A percentile compares a stretch with the other conserved stretches of the same genome.
These are phyloP conservation scores for Branchinecta lynchi DNA, from an alignment of 1,140 invertebrate genomes.

Conservation along the genomic window DNA sequence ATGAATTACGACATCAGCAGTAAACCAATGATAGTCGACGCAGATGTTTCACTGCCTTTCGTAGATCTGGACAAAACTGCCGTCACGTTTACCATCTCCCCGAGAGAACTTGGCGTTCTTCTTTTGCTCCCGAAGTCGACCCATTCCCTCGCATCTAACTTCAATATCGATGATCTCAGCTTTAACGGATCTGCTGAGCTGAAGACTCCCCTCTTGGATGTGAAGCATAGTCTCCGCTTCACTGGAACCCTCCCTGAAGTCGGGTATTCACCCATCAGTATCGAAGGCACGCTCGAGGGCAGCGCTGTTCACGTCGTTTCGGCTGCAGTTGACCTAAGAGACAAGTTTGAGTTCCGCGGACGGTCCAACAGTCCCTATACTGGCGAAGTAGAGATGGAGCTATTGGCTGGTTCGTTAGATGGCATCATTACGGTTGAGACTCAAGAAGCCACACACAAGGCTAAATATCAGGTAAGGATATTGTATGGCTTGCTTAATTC, in stretches of 20 bases:
- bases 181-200: constrained; percentile 17
- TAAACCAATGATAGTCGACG: constrained; percentile 4
- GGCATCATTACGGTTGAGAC: not conserved
- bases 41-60: constrained; percentile 17
- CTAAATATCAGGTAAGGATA: not conserved
- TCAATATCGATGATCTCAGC: constrained; percentile 14
- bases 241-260: not conserved
- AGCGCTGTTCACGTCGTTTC: not conserved
- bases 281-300: not conserved
- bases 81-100: constrained; percentile 12
- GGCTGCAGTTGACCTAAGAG: not conserved
- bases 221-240: constrained; percentile 9
- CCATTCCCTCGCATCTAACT: constrained; percentile 12
- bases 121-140: constrained; percentile 5
- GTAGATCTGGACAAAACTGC: constrained; percentile 3
- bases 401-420: not conserved
- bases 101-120: constrained; percentile 7
- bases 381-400: not conserved
- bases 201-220: constrained; percentile 16
- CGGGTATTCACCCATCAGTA: not conserved
- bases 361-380: not conserved
- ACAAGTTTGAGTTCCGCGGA: not conserved
- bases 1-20: constrained; percentile 13
- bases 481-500: no score
- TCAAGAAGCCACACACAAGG: not conserved